Base-by-base conservation (phyloP, 2,888 invertebrate species). In the Xestia xanthographa region DNA sequence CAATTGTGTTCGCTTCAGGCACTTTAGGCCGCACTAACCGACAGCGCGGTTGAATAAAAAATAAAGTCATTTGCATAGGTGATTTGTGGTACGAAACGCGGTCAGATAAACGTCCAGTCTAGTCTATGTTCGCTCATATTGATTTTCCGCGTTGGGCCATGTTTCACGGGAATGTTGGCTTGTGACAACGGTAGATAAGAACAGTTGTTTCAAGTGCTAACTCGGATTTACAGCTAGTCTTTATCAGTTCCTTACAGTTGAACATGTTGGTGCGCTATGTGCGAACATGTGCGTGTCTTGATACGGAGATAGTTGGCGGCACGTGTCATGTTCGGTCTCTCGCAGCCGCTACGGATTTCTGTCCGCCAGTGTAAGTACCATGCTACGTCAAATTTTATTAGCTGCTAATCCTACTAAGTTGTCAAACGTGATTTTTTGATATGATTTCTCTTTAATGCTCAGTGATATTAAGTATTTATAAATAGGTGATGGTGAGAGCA, bases 21-120 rank as follows among this genome's bases (percentile, higher is more conserved):
- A 67, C 68, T 74, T 79, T 71, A 82, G 68, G 56, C 50, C 68
- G 65, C 45, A 22, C 17, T 53, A 69, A 72, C 76, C 75, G 74
- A 79, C 77, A 84, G 45, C 75, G 79, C 75, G 79, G 20, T 60
- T 91, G 86, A 91, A 91, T 90, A 90, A 92, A 91, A 89, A 90
- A 92, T 87, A 79, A 89, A 80, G 75, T 89, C 82, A 92, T 93
- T 92, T 92, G 88, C 91, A 91, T 93, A 76, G 71, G 82, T 88
- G 88, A 92, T 92, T 91, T 88, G 84, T 87, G 60, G 85, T 82
- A 79, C 80, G 77, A 86, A 84, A 82, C 75, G 86, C 82, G 87
- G 88, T 86, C 86, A 84, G 87, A 89, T 87, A 89, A 86, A 86
- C 56, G 82, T 73, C 77, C 75, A 83, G 79, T 73, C 75, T 71